Percentiles rank a stretch among this genome's conserved stretches.
These are phyloP conservation scores for Limenitis camilla DNA, from an alignment of 2,888 invertebrate genomes.

Conservation along the genomic window DNA sequence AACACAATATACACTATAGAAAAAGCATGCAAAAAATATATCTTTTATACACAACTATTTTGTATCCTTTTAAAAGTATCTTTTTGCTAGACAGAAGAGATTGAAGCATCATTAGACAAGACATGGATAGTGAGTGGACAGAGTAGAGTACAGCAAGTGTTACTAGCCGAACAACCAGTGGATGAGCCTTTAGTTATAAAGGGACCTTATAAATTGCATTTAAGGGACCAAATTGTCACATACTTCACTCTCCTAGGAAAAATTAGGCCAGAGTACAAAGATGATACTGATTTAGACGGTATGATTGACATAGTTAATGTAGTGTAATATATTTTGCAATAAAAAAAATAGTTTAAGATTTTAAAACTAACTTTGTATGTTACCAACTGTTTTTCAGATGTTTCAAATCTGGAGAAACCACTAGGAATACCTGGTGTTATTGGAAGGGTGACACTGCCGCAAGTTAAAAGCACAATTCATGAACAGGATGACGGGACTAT, in stretches of 20 bases:
- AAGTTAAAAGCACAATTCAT: slow-evolving; percentile 81
- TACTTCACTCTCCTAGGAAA: slow-evolving; percentile 89
- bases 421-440: slow-evolving; percentile 66
- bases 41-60: not conserved
- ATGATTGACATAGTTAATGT: slow-evolving; percentile 19
- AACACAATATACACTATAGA: too few relatives aligned
- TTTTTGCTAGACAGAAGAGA: slow-evolving; percentile 76
- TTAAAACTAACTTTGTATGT: too few relatives aligned
- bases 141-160: slow-evolving; percentile 81
- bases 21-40: too few relatives aligned
- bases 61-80: not conserved
- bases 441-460: slow-evolving; percentile 59
- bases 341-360: too few relatives aligned
- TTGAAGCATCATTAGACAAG: slow-evolving; percentile 85
- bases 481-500: slow-evolving; percentile 95
- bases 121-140: slow-evolving; percentile 96
- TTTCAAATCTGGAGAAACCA: slow-evolving; percentile 78
- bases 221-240: slow-evolving; percentile 82
- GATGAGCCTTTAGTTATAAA: slow-evolving; percentile 84
- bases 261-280: slow-evolving; percentile 55
- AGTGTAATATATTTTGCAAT: too few relatives aligned
- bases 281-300: slow-evolving; percentile 80
- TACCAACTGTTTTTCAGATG: slow-evolving; percentile 81
- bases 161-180: slow-evolving; percentile 77
- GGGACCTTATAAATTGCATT: slow-evolving; percentile 88